Conservation (phyloP, 1,140 invertebrate species). For the Atopsyche davidsoni region DNA sequence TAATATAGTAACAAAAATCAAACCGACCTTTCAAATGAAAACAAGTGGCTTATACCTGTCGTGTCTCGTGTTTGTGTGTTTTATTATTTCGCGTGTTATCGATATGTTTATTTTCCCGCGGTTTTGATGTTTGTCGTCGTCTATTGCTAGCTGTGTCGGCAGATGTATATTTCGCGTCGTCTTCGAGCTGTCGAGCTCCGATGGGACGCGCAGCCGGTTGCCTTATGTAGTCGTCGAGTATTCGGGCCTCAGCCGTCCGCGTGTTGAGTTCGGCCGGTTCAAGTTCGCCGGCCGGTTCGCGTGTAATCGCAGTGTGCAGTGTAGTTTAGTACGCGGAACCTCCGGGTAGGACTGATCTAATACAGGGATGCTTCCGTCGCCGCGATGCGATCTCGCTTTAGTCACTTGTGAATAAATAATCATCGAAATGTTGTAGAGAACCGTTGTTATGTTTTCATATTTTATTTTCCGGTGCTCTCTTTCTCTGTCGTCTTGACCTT, state of each 20-base stretch:
- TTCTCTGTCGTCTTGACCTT: not conserved
- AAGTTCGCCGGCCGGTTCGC: not conserved
- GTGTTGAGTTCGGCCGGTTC: not conserved
- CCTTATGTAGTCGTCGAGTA: no score
- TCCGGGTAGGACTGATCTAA: no score
- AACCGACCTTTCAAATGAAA: slow-evolving; percentile 25
- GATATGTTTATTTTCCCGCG: slow-evolving; percentile 16
- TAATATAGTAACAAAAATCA: slow-evolving; percentile 14
- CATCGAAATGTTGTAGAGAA: no score
- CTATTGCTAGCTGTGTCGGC: no score
- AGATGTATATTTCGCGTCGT: slow-evolving; percentile 1
- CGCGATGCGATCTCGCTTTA: no score
- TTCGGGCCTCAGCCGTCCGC: no score
- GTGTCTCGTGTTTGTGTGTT: slow-evolving; percentile 27
- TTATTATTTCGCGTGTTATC: slow-evolving; percentile 9
- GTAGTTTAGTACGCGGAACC: not conserved
- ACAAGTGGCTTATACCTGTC: slow-evolving; percentile 32
- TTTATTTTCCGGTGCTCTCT: not conserved
- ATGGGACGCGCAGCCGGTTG: not conserved
- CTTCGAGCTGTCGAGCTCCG: not conserved
- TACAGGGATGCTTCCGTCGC: no score
- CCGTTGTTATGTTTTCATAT: no score
- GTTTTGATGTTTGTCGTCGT: slow-evolving; percentile 20
- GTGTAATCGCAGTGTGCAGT: not conserved
- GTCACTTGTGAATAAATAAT: no score